phyloP scores from a whole-genome alignment of 1,140 invertebrate genomes.

The Calephelis nemesis region DNA sequence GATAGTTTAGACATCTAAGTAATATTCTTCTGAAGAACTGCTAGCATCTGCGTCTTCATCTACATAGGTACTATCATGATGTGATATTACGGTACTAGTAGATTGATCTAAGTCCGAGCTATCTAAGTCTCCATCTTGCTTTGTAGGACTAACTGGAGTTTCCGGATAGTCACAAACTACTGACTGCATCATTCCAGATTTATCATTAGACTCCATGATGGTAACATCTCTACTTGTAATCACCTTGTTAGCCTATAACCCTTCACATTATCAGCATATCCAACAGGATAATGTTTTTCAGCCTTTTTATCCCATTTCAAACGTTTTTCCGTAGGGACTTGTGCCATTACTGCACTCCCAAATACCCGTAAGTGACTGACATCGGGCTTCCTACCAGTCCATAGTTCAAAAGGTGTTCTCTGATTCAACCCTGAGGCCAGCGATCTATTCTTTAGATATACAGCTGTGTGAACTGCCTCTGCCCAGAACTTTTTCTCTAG shows the following conservation, averaged over 20 bases:
- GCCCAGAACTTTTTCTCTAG: constrained; percentile 14
- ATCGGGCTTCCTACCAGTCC: too few relatives aligned
- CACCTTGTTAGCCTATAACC: background rate
- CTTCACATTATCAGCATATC: constrained; percentile 4
- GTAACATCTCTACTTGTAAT: background rate
- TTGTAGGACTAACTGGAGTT: background rate
- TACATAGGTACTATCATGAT: background rate
- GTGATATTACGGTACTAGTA: background rate
- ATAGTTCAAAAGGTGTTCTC: too few relatives aligned
- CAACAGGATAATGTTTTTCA: background rate
- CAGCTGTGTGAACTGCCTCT: too few relatives aligned
- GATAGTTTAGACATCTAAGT: background rate
- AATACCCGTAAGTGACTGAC: background rate
- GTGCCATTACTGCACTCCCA: constrained; percentile 16
- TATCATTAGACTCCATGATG: background rate
- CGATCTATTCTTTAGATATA: too few relatives aligned
- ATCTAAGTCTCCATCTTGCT: background rate
- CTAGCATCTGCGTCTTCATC: background rate
- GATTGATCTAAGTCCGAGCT: background rate
- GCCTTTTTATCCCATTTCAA: constrained; percentile 1
- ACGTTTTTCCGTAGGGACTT: background rate
- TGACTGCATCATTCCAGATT: background rate
- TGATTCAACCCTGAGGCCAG: background rate
- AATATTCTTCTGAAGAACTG: background rate
- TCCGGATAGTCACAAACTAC: background rate